These are phyloP conservation scores for Mycalesis mineus DNA, from an alignment of 2,888 invertebrate genomes.

Conservation along the genomic window DNA sequence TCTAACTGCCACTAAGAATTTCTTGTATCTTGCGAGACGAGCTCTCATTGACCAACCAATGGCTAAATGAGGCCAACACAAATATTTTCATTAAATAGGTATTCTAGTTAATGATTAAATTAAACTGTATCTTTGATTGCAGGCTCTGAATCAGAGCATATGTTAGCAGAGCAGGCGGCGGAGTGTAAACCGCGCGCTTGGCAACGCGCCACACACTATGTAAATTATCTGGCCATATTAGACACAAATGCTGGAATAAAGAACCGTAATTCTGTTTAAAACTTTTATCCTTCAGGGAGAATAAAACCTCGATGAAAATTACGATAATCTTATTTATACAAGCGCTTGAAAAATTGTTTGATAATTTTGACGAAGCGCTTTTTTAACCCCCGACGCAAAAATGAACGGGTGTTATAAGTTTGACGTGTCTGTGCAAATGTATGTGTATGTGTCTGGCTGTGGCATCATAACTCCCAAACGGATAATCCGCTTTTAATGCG, in stretches of 20 bases:
- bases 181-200: constrained; percentile 52
- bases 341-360: too few species aligned
- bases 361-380: too few species aligned
- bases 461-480: too few species aligned
- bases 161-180: constrained; percentile 29
- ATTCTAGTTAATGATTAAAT: constrained; percentile 1
- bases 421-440: too few species aligned
- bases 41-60: too few species aligned
- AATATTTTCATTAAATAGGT: neutral
- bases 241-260: constrained; percentile 21
- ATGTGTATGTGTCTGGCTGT: too few species aligned
- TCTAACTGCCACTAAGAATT: too few species aligned
- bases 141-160: constrained; percentile 20
- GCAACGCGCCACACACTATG: constrained; percentile 58
- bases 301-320: neutral
- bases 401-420: too few species aligned
- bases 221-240: constrained; percentile 41
- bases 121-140: constrained; percentile 17
- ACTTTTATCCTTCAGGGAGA: neutral
- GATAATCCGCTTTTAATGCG: too few species aligned
- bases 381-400: too few species aligned
- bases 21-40: too few species aligned
- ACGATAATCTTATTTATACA: neutral
- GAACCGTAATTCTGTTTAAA: constrained; percentile 10
- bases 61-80: too few species aligned